Evolutionary conservation across 2,888 invertebrate species (phyloP), one percentile per base, ranked within the genome.

Genomic region (Aethes cnicana): DNA sequence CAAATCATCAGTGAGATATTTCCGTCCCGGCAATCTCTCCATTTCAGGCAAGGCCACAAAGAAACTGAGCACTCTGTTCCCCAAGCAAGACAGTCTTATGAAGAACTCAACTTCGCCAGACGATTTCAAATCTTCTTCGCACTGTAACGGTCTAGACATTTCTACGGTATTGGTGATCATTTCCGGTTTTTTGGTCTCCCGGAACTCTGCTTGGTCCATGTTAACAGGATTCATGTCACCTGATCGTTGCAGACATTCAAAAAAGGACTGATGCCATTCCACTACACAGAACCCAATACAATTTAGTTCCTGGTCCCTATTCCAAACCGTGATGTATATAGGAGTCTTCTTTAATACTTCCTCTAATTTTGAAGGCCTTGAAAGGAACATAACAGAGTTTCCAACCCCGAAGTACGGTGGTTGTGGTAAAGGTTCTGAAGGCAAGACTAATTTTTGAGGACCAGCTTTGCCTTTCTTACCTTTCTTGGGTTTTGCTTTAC

Each of bases 371-470:
- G 82, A 79, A 16, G 89, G 88, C 57, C 88, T 73, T 1, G 84
- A 85, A 44, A 87, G 49, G 55, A 89, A 89, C 74, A 85, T 81
- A 2, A 85, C 72, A 0, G 84, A 69, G 53, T 88, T 89, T 0
- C 89, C 89, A 0, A 89, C 89, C 1, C 89, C 88, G 56, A 87
- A 87, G 47, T 74, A 88, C 1, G 89, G 89, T 11, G 87, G 85
- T 58, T 86, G 84, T 2, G 89, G 89, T 46, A 89, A 63, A 0
- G 88, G 88, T 62, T 88, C 88, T 0, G 88, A 87, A 2, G 88
- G 88, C 3, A 89, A 59, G 17, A 70, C 47, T 14, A 84, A 56
- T 67, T 84, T 84, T 4, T 48, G 55, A 0, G 77, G 74, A 3
- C 36, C 58, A 1, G 16, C 32, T 57, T 74, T 72, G n/a, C 69